Conservation (phyloP, 2,888 invertebrate species). For the Tubulanus polymorphus region DNA sequence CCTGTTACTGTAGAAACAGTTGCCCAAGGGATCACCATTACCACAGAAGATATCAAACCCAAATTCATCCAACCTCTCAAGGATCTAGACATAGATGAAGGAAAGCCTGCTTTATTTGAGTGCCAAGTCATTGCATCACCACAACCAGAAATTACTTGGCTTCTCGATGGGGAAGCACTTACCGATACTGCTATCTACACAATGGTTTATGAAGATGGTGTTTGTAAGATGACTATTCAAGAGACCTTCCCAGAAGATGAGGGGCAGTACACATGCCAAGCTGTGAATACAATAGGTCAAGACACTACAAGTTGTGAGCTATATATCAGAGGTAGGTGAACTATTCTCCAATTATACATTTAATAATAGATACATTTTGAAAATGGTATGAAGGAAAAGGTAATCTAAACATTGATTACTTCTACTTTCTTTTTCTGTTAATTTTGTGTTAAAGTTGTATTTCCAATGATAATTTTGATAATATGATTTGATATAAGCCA, state of each 20-base stretch:
- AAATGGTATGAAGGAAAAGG: too few species aligned
- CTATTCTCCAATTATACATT: too few species aligned
- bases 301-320: constrained; percentile 67
- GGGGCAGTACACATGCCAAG: constrained; percentile 92
- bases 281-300: constrained; percentile 89
- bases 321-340: constrained; percentile 36
- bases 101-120: constrained; percentile 32
- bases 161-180: constrained; percentile 69
- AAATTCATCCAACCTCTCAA: constrained; percentile 28
- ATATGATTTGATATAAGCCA: too few species aligned
- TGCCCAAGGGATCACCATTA: not conserved
- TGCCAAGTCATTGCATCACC: constrained; percentile 42
- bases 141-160: constrained; percentile 68
- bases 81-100: constrained; percentile 29
- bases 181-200: constrained; percentile 39
- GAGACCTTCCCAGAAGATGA: constrained; percentile 94
- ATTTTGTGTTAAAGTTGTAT: too few species aligned
- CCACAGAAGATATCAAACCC: constrained; percentile 30
- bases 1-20: not conserved
- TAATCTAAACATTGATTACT: too few species aligned
- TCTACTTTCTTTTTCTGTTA: too few species aligned
- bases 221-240: constrained; percentile 81
- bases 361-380: too few species aligned
- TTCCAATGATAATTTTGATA: too few species aligned
- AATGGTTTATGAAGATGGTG: constrained; percentile 42